Base-by-base conservation (phyloP, 2,113 vertebrate genomes). In the Nesogale talazaci region DNA sequence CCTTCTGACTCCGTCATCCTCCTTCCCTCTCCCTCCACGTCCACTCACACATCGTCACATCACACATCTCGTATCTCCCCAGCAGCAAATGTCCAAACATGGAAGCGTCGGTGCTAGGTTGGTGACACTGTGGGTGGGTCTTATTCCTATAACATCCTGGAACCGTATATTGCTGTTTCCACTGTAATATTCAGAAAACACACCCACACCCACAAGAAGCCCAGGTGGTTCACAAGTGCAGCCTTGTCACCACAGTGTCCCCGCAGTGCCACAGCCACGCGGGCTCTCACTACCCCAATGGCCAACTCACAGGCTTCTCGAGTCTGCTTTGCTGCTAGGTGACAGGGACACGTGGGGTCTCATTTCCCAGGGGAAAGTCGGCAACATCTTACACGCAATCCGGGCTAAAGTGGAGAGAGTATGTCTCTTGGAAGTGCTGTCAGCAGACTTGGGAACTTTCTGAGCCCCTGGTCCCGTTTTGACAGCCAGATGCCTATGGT, bases 141-240 rank as follows among this genome's bases (percentile, higher is more conserved):
- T 93, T 63, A 69, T 10, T 36, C 72, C 70, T 93, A 86, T 90
- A 56, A 23, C 72, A 77, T 86, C 77, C 89, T 88, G n/a, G 77
- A 61, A 80, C 65, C 29, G 1, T 31, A 22, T 40, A n/a, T 34
- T 92, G 84, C 29, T 42, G 92, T 94, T 92, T 83, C 40, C 75
- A 86, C 88, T 90, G 57, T 57, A 88, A 85, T 34, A 59, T 38
- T 86, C 79, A 20, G 83, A 89, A 72, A 67, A 57, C 22, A 22
- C n/a, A 74, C 16, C 14, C 79, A 22, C 40, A 8, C 7, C 31
- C 83, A 83, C 59, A 40, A 4, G 25, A 6, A 70, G 15, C 20
- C 89, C 57, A 22, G 11, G n/a, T 7, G 38, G 31, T 34, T 15
- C 78, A 17, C 57, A 12, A 31, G 56, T 36, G 14, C 25, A 1